Evolutionary conservation across 2,113 vertebrate species (phyloP).

Genomic region (Sinocyclocheilus maitianheensis): DNA sequence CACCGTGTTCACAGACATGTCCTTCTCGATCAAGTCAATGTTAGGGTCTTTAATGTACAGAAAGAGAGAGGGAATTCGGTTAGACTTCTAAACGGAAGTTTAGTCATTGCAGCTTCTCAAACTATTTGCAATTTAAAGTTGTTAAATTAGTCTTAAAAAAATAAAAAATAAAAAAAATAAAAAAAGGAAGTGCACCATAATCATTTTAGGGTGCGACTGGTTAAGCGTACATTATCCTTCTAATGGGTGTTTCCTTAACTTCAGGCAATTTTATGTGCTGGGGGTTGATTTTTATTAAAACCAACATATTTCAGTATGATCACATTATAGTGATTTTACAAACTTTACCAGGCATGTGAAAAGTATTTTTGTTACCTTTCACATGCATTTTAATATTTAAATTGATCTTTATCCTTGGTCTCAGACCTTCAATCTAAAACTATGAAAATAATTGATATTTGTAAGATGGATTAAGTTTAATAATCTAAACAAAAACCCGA

Average conservation of each 20-base stretch:
- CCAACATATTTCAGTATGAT: background rate
- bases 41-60: conserved; percentile 75
- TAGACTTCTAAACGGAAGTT: background rate
- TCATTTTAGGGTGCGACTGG: background rate
- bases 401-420: background rate
- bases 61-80: background rate
- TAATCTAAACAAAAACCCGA: too few species aligned
- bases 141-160: background rate
- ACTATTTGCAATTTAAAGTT: background rate
- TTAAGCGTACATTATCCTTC: background rate
- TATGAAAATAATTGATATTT: too few species aligned
- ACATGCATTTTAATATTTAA: background rate
- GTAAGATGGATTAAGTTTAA: too few species aligned
- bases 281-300: background rate
- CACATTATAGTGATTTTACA: background rate
- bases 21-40: conserved; percentile 92
- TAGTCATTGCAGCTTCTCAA: background rate
- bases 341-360: background rate
- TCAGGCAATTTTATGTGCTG: background rate
- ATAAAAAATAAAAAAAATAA: too few species aligned
- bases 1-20: conserved; percentile 92
- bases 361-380: background rate
- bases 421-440: background rate
- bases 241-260: background rate
- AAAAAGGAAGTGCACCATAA: background rate